Base-by-base conservation (phyloP, 2,797 vertebrate genomes). In the Tenualosa ilisha region DNA sequence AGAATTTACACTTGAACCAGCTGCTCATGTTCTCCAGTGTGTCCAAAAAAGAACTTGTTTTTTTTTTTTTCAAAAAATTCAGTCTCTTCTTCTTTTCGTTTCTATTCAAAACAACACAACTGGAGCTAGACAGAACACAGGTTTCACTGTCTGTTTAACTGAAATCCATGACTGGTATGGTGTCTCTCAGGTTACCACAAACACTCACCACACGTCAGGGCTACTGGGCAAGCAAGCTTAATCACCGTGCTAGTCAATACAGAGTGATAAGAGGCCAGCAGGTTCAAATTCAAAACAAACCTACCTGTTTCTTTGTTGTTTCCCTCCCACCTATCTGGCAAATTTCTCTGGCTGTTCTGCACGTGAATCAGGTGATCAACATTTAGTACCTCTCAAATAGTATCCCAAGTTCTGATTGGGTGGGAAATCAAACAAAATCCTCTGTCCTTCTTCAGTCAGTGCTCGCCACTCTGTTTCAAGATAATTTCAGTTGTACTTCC, bases 401-500 rank as follows among this genome's bases (percentile, higher is more conserved):
- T 90, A 91, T 84, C 86, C 84, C 89, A 91, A 91, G 92, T 92
- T 93, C 82, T 89, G 75, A 88, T 63, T 85, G 81, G 0, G 24
- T 88, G 84, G 65, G 82, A 86, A 84, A 40, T 9, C 13, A 85
- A 85, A 85, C 20, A 85, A 85, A 84, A 88, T 83, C 87, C 84
- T 91, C 89, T 85, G 89, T 88, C 85, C 89, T 22, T 84, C 90
- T 88, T 87, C 93, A 59, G 84, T 85, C 88, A 90, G 81, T 83
- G 89, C 89, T 88, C 85, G 53, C 87, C 89, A 86, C 88, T 86
- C 91, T 91, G 91, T 93, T 92, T 95, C 92, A 92, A 95, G 94
- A 94, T 94, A 94, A 92, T 93, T 93, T 93, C 91, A 94, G 92
- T 92, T 93, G 91, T 85, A 96, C 96, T 97, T 97, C 96, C 96